Percentiles rank a stretch among this genome's conserved stretches.
Conservation (phyloP, 1,140 invertebrate species). For the Lepidurus apus region DNA sequence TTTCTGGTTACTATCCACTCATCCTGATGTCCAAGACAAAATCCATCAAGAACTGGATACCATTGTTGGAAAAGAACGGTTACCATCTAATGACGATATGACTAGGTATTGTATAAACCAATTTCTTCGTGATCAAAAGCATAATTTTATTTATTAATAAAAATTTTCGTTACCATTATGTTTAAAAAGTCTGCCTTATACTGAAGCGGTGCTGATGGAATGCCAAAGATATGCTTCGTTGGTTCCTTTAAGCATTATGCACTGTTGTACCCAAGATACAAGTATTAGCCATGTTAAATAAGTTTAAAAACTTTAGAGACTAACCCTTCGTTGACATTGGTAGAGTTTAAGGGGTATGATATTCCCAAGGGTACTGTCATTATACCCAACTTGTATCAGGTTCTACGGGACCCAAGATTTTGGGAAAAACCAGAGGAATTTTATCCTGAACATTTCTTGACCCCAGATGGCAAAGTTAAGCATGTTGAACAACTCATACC, state of each 20-base stretch:
- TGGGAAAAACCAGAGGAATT: slow-evolving; percentile 44
- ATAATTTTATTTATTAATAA: background rate
- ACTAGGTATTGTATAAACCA: background rate
- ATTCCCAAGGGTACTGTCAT: slow-evolving; percentile 44
- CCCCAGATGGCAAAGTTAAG: slow-evolving; percentile 36
- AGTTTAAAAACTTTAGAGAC: no score
- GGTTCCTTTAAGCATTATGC: no score
- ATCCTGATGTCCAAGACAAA: slow-evolving; percentile 60
- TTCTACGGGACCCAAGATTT: slow-evolving; percentile 40
- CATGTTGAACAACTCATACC: background rate
- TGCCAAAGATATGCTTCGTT: background rate
- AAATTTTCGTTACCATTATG: no score
- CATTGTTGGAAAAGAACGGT: slow-evolving; percentile 45
- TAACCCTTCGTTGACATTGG: no score
- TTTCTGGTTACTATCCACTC: slow-evolving; percentile 58
- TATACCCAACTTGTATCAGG: slow-evolving; percentile 42
- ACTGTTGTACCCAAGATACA: no score
- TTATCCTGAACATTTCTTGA: slow-evolving; percentile 43
- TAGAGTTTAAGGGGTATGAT: slow-evolving; percentile 38
- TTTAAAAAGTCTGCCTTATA: background rate
- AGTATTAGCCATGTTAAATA: no score
- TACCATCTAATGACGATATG: slow-evolving; percentile 33
- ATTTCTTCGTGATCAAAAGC: background rate
- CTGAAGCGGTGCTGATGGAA: slow-evolving; percentile 16
- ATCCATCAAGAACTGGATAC: slow-evolving; percentile 61